Conservation (phyloP, 2,113 vertebrate genomes). For the Hipposideros armiger region DNA sequence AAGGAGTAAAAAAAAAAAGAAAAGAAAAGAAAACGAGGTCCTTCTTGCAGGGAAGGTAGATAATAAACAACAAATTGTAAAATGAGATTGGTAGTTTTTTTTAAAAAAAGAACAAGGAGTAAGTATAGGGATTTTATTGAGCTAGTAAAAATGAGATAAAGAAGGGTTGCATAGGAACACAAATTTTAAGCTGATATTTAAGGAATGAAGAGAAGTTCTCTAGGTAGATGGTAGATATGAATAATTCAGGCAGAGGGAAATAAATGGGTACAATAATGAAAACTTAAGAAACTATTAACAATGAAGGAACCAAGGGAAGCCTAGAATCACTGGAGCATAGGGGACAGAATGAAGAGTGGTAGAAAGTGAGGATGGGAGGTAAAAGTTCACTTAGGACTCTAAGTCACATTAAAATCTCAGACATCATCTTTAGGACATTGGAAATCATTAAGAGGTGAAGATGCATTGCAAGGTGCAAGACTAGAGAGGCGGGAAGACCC, state of each 20-base stretch:
- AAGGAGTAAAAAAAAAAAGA: not conserved
- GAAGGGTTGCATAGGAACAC: not conserved
- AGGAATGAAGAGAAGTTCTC: not conserved
- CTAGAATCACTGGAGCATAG: not conserved
- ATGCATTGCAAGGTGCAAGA: not conserved
- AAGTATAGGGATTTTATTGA: not conserved
- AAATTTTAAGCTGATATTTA: not conserved
- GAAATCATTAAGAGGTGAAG: not conserved
- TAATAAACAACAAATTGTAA: not conserved
- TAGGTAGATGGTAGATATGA: not conserved
- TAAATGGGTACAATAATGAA: not conserved
- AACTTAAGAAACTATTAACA: not conserved
- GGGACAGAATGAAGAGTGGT: fast-evolving
- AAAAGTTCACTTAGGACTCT: not conserved
- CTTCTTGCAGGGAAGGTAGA: not conserved
- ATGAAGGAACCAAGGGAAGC: not conserved
- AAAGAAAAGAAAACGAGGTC: not conserved
- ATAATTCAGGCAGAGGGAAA: not conserved
- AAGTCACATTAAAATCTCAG: not conserved
- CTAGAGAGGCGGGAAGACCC: not conserved
- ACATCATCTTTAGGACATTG: not conserved
- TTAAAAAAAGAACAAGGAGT: not conserved
- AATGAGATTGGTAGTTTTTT: not conserved
- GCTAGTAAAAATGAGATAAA: not conserved
- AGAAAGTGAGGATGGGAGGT: not conserved